Evolutionary conservation across 92 coral and sea anemone species (phyloP), one percentile per base, ranked within the genome.

Genomic region (Porites cylindrica): DNA sequence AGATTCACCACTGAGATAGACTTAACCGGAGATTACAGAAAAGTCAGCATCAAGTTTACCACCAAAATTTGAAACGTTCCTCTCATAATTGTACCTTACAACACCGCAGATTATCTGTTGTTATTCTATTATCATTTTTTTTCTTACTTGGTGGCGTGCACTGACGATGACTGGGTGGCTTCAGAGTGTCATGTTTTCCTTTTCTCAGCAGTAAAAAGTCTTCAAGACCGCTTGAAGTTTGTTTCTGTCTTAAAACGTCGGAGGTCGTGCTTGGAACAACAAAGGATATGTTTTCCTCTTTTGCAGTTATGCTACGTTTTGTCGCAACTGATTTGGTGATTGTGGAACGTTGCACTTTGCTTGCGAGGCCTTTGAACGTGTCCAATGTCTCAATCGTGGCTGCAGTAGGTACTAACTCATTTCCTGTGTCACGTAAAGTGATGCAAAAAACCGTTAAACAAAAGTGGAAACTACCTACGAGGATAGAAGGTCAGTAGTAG

Each of bases 201-300:
- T 61, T 75, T 8, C 87, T 83, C 32, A 83, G 81, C 2, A 56
- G 8, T 50, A 85, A 20, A 69, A 79, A 85, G 76, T 77, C 83
- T 43, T 85, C 77, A 59, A 85, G 72, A 47, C 77, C 67, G n/a
- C 73, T 29, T 51, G 54, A 70, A 1, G 51, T 19, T 38, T 16
- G 70, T 10, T 54, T 51, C 21, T 16, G 70, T 10, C 21, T 51
- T 17, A 38, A 29, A 32, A 20, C 54, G 9, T 26, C 7, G 43
- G 8, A 9, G 71, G 85, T 8, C 77, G 18, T 52, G 24, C 51
- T 23, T 21, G 76, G 54, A 23, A 64, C 4, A 14, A 62, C 4
- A 1, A n/a, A 17, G 7, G 60, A 20, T 62, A 51, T 16, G 18
- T 72, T 63, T 21, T 38, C 21, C 1, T 51, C 67, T 32, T 20